Evolutionary conservation across 2,888 invertebrate species (phyloP), one percentile per base, ranked within the genome.

Genomic region (Phyto melanocephala): DNA sequence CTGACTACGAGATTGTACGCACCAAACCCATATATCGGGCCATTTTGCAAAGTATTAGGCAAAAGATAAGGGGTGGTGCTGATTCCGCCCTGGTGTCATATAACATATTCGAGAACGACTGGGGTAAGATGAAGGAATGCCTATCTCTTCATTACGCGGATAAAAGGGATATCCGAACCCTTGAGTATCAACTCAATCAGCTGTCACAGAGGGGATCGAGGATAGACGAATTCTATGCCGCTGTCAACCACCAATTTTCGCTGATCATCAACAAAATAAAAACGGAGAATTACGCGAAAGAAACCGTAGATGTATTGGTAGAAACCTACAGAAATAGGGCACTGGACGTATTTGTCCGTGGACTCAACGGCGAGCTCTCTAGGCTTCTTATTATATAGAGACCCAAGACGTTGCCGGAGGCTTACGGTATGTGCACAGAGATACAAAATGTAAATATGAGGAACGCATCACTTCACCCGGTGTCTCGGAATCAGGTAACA

Each of bases 21-120:
- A n/a, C 5, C 28, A 83, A 81, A 42, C 72, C 79, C 3, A 56
- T 83, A 0, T n/a, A n/a, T 45, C 76, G 75, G 17, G 80, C 78
- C 1, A 84, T 85, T 4, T 45, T 81, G 1, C 60, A 83, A 47
- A 45, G 28, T 15, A 63, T 28, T 15, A 10, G 56, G 2, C 56
- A 17, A 2, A 56, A 56, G 15, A 5, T 28, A 2, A 56, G 10
- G 28, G 52, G 52, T n/a, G n/a, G 28, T 28, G 52, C 52, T 24
- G 28, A 54, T 6, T 2, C 52, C 0, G 28, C 28, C 6, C 2
- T 52, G 8, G 13, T 24, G 0, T 52, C 24, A 3, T 52, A 52
- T 10, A 54, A 54, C 3, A 33, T 54, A 28, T 54, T 54, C 10
- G 42, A 62, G 7, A 10, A 7, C n/a, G 10, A 7, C 20, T 17